Evolutionary conservation across 2,797 vertebrate genomes (phyloP), one percentile per base, ranked within the genome.

Genomic region (Ctenopoma multispine): DNA sequence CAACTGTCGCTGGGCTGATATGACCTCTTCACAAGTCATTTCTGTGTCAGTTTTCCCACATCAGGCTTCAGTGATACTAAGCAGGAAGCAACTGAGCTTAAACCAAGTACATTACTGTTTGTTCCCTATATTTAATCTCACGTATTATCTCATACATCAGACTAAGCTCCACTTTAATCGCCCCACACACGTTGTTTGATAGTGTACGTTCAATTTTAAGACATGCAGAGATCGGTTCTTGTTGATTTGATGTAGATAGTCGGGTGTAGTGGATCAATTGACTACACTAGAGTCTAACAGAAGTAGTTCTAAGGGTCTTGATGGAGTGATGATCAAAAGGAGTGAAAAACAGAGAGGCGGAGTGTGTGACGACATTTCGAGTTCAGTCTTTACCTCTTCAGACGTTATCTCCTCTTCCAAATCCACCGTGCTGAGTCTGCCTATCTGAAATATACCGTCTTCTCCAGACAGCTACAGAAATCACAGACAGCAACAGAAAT

Each of bases 351-450:
- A 82, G 49, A 80, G 49, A 80, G 23, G 60, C 18, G 56, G 40
- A 83, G n/a, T n/a, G 20, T 8, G 23, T 7, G 0, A n/a, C 27
- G 48, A 47, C 18, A 1, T 17, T 67, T 56, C 21, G 23, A 63
- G 51, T 61, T 78, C 20, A 5, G 67, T 89, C 81, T 88, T 92
- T 94, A 94, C 94, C 94, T 95, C 94, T 20, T 95, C 93, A n/a
- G 88, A 71, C 6, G 89, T 77, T 24, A 90, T 84, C 29, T 97
- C 96, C 49, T 98, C 97, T 0, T 96, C 96, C 81, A 97, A 94
- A 89, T 98, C 96, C 95, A 97, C 95, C 17, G 94, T 97, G 91
- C 95, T 97, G 89, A 97, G 94, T 88, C 95, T 96, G 85, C 96
- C 96, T 0, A 97, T 91, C 27, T 95, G 95, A 88, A 95, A 95